Evolutionary conservation across 2,797 vertebrate species (phyloP), one percentile per base, ranked within the genome.

Genomic region (Coccyzus lansbergi): DNA sequence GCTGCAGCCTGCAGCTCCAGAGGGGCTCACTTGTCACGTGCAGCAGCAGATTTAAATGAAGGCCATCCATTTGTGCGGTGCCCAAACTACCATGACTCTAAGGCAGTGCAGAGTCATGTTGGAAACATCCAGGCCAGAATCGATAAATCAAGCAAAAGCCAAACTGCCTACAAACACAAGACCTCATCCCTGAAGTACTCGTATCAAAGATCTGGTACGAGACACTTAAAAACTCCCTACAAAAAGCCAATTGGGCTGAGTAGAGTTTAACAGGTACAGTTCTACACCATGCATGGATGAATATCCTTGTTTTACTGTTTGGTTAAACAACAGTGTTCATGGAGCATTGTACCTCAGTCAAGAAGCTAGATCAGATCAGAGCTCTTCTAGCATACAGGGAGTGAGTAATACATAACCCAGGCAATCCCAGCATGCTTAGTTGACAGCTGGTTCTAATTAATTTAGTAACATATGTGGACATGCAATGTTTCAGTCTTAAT

Each of bases 391-490:
- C 63, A 78, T 40, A 33, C 25, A 44, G 55, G 16, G 20, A 8
- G 22, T 22, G 48, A 31, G 62, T 59, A 81, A 81, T 55, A 38
- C 51, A 92, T 58, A 90, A 51, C 15, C 12, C 85, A 84, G 72
- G 22, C 83, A 91, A 62, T 83, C 62, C 65, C 83, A 0, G 69
- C 65, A 81, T 81, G 82, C 93, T 88, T 91, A 56, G 63, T 92
- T 91, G 65, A 88, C 93, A 94, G 92, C 92, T 96, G 94, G 55
- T 94, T 90, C 93, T 96, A 91, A 96, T 95, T 96, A 94, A 92
- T 82, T 86, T 83, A 76, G 63, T 79, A 88, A 28, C 95, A 96
- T 94, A 96, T 95, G 91, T 60, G 70, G 85, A 81, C 91, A 91
- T 8, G 90, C 24, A 94, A 91, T 95, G 75, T 95, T 96, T 96